Evolutionary conservation across 2,888 invertebrate species (phyloP).

Genomic region (Tanytarsus gracilentus): DNA sequence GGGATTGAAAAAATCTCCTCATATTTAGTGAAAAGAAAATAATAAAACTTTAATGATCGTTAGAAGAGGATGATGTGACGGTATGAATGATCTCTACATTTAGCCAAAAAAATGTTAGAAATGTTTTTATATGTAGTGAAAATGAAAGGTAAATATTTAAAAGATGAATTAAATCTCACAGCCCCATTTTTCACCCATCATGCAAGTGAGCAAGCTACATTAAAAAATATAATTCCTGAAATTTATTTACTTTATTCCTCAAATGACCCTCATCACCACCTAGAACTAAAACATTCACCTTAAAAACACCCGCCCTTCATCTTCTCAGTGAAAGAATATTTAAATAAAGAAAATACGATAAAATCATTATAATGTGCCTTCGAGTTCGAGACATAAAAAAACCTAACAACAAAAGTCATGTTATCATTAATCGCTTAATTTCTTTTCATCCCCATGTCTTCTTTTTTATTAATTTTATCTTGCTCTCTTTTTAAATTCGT

Average conservation of each 20-base stretch:
- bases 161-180: too few species aligned
- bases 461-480: conserved; percentile 7
- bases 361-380: conserved; percentile 12
- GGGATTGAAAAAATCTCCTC: too few species aligned
- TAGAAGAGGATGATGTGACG: too few species aligned
- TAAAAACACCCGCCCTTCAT: background rate
- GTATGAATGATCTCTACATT: too few species aligned
- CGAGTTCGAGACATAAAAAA: background rate
- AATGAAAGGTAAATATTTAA: too few species aligned
- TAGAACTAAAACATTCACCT: too few species aligned
- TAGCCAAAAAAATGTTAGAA: too few species aligned
- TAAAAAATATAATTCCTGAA: too few species aligned
- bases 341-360: conserved; percentile 9
- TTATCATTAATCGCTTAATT: conserved; percentile 12
- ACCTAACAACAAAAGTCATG: conserved; percentile 11
- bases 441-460: background rate
- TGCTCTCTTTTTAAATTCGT: background rate
- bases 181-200: background rate
- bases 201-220: too few species aligned
- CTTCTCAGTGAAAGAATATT: background rate
- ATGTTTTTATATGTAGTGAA: too few species aligned
- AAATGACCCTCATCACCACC: conserved; percentile 5
- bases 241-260: background rate
- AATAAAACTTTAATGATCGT: too few species aligned
- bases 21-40: too few species aligned